phyloP scores from a whole-genome alignment of 2,888 invertebrate species.

The Anticlea derivata region DNA sequence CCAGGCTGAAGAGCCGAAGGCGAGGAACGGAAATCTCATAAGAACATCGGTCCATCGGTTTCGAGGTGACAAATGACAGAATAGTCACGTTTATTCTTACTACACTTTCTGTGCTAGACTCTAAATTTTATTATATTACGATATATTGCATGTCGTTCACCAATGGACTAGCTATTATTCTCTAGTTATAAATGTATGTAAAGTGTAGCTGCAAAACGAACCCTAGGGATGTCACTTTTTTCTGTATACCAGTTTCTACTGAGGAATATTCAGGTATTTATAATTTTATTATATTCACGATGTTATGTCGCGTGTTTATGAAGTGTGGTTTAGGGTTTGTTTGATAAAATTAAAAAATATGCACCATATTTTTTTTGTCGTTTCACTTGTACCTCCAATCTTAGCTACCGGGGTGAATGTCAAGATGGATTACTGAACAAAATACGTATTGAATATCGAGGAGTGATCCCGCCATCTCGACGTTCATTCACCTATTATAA shows the following conservation, averaged over 20 bases:
- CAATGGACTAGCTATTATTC: slow-evolving; percentile 55
- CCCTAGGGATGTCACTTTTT: slow-evolving; percentile 66
- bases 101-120: slow-evolving; percentile 44
- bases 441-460: no score
- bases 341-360: slow-evolving; percentile 57
- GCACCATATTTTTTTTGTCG: slow-evolving; percentile 20
- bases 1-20: slow-evolving; percentile 49
- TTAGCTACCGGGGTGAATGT: no score
- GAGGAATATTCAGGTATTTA: slow-evolving; percentile 82
- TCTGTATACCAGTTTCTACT: slow-evolving; percentile 74
- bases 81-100: slow-evolving; percentile 61
- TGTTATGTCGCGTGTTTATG: slow-evolving; percentile 60
- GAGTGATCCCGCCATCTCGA: no score
- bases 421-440: no score
- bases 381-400: slow-evolving; percentile 36
- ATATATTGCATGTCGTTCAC: slow-evolving; percentile 63
- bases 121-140: slow-evolving; percentile 39
- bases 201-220: slow-evolving; percentile 65
- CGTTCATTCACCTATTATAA: no score
- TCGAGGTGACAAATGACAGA: slow-evolving; percentile 68
- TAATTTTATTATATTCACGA: slow-evolving; percentile 66
- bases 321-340: slow-evolving; percentile 63
- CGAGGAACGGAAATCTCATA: slow-evolving; percentile 37
- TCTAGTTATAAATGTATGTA: slow-evolving; percentile 60
- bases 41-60: slow-evolving; percentile 53